phyloP scores from a whole-genome alignment of 2,888 invertebrate species.

The Caenorhabditis sp. region DNA sequence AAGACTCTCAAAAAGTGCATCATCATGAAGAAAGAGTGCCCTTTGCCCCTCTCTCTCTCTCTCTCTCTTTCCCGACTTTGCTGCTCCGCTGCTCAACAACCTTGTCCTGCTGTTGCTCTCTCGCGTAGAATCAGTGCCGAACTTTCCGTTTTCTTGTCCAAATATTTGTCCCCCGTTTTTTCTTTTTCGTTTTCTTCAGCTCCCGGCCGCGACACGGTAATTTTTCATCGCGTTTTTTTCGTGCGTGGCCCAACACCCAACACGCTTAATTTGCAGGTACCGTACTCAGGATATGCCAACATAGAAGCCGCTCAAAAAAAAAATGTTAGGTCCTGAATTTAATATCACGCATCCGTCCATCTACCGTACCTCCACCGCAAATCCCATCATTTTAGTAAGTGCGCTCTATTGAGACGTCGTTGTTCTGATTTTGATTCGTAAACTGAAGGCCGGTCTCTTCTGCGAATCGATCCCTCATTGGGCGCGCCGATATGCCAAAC shows the following conservation, averaged over 20 bases:
- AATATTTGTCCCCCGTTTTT: constrained; percentile 20
- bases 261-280: too few relatives aligned
- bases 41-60: constrained; percentile 13
- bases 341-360: constrained; percentile 60
- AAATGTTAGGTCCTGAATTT: constrained; percentile 48
- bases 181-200: neutral
- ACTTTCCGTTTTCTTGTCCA: neutral
- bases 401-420: neutral
- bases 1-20: neutral
- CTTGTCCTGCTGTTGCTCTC: constrained; percentile 18
- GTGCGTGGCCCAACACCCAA: too few relatives aligned
- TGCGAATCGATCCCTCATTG: constrained; percentile 65
- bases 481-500: constrained; percentile 59
- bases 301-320: constrained; percentile 1
- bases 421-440: neutral
- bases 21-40: constrained; percentile 3
- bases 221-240: too few relatives aligned
- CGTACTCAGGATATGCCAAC: constrained; percentile 40
- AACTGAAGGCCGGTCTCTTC: constrained; percentile 56
- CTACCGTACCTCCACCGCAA: constrained; percentile 57
- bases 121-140: constrained; percentile 20
- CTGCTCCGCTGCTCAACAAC: constrained; percentile 22
- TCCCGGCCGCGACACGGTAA: too few relatives aligned
- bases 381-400: constrained; percentile 53
- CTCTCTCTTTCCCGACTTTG: neutral